These are phyloP conservation scores for Rotaria sp. DNA, from an alignment of 2,888 invertebrate species.

Conservation along the genomic window DNA sequence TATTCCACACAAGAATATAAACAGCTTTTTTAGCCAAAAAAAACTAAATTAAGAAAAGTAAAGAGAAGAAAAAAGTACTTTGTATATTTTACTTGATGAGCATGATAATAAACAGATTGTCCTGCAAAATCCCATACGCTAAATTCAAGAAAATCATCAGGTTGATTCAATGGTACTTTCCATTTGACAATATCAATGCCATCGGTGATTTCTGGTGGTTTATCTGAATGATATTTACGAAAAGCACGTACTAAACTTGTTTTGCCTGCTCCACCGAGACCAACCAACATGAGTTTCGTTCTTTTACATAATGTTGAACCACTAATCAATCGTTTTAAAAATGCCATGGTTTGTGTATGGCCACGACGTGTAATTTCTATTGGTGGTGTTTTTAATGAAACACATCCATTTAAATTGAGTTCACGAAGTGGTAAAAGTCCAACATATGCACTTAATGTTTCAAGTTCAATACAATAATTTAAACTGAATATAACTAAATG, in stretches of 20 bases:
- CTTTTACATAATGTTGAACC: slow-evolving; percentile 50
- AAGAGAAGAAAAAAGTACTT: background rate
- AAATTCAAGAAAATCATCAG: background rate
- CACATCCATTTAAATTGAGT: slow-evolving; percentile 46
- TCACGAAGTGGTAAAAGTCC: slow-evolving; percentile 32
- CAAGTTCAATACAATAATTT: slow-evolving; percentile 47
- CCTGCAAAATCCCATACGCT: slow-evolving; percentile 54
- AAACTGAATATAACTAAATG: slow-evolving; percentile 45
- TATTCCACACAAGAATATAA: slow-evolving; percentile 54
- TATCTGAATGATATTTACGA: slow-evolving; percentile 36
- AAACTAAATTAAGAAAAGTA: slow-evolving; percentile 43
- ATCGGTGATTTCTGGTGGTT: slow-evolving; percentile 50
- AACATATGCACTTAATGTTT: slow-evolving; percentile 31
- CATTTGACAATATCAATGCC: slow-evolving; percentile 54
- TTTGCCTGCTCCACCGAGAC: slow-evolving; percentile 53
- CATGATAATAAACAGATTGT: slow-evolving; percentile 55
- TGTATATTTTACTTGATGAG: slow-evolving; percentile 48
- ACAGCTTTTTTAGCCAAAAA: slow-evolving; percentile 54
- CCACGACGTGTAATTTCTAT: slow-evolving; percentile 50
- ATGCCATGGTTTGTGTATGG: slow-evolving; percentile 48
- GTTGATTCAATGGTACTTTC: slow-evolving; percentile 42
- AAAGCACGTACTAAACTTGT: slow-evolving; percentile 47
- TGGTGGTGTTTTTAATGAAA: slow-evolving; percentile 50
- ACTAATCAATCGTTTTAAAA: slow-evolving; percentile 48
- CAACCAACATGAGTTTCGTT: slow-evolving; percentile 54